Evolutionary conservation across 2,113 vertebrate genomes (phyloP), one percentile per base, ranked within the genome.

Genomic region (Sylvilagus bachmani): DNA sequence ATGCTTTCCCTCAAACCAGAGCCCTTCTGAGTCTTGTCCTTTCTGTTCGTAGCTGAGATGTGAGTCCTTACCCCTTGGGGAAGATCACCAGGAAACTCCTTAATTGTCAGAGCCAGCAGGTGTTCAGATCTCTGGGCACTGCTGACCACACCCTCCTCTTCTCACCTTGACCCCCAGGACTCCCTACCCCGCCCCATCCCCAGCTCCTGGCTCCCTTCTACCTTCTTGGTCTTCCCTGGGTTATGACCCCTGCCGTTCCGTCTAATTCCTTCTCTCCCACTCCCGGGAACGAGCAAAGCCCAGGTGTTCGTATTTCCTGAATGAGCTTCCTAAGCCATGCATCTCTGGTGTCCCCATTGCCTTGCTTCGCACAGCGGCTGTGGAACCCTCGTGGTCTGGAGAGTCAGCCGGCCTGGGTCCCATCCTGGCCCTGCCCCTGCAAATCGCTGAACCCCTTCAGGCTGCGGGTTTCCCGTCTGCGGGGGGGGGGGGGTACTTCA

Each of bases 61-160:
- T 61, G 33, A 22, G 38, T 49, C 66, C 75, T 38, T 1, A 0
- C 19, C 67, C 80, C 64, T 78, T 53, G 51, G 61, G 31, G 19
- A 70, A 58, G 58, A 5, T 64, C 29, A 14, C 80, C 10, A 33
- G 44, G 69, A 82, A 58, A 10, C 24, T 61, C 12, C 62, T 44
- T 44, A 44, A 6, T 8, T 64, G 29, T 86, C 61, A 44, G 74
- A 49, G 36, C 14, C 12, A 12, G 64, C 49, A 61, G 58, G 31
- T 22, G 4, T 36, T 31, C 24, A 31, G 8, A 2, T 69, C 38
- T 0, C 0, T 10, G 10, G 27, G 12, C 7, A 0, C 19, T 1
- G 2, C 3, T 19, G 2, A 33, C n/a, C 12, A 17, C 16, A 1
- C 29, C 21, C 6, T 51, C 17, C 11, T 70, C 58, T 44, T 19